Evolutionary conservation across 2,888 invertebrate species (phyloP).

Genomic region (Archips crataeganus): DNA sequence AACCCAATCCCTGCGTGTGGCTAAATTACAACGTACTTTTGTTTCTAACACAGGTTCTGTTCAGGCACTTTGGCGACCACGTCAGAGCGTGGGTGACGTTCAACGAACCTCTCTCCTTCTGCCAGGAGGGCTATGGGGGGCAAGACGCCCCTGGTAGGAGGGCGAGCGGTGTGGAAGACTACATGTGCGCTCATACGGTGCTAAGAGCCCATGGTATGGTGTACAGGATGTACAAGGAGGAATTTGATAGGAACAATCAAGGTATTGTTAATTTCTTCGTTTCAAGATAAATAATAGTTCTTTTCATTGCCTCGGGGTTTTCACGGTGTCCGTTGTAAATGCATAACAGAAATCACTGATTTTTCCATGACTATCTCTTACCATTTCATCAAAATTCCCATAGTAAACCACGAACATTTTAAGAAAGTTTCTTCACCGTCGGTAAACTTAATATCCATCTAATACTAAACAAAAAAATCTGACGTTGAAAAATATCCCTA

Average conservation of each 20-base stretch:
- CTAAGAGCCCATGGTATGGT: constrained; percentile 88
- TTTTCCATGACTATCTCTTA: too few relatives aligned
- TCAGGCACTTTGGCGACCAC: constrained; percentile 76
- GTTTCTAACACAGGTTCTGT: constrained; percentile 69
- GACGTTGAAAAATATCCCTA: too few relatives aligned
- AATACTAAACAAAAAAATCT: too few relatives aligned
- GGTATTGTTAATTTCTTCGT: constrained; percentile 37
- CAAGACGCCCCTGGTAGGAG: constrained; percentile 78
- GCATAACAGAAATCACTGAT: too few relatives aligned
- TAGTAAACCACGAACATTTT: too few relatives aligned
- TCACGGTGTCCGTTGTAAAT: too few relatives aligned
- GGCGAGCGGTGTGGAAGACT: constrained; percentile 85
- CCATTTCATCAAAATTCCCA: too few relatives aligned
- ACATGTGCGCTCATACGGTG: constrained; percentile 87
- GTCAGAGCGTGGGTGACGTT: constrained; percentile 87
- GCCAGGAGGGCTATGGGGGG: constrained; percentile 79
- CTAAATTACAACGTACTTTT: neutral
- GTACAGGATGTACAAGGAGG: constrained; percentile 84
- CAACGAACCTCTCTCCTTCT: constrained; percentile 87
- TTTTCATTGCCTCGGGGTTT: too few relatives aligned
- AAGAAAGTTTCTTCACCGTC: too few relatives aligned
- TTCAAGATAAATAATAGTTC: too few relatives aligned
- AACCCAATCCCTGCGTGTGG: neutral
- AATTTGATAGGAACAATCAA: constrained; percentile 61
- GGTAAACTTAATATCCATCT: too few relatives aligned